A percentile compares a stretch with the other conserved stretches of the same genome.
Conservation (phyloP, 2,113 vertebrate species). For the Geococcyx californianus region DNA sequence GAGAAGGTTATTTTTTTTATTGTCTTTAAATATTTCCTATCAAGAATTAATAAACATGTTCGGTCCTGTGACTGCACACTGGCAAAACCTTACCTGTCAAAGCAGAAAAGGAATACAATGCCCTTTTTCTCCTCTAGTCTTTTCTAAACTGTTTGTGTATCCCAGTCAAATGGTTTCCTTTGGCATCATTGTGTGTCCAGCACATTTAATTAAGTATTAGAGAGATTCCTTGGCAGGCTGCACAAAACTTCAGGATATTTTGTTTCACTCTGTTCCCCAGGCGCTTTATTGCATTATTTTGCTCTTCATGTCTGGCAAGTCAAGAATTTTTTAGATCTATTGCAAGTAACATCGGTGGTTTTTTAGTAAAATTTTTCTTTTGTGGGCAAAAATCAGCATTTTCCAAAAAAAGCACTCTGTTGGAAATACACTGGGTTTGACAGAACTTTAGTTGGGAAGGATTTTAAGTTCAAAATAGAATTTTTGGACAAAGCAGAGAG, state of each 20-base stretch:
- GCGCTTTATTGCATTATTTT: background rate
- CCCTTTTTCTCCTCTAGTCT: background rate
- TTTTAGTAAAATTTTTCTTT: background rate
- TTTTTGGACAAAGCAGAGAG: background rate
- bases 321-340: background rate
- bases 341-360: background rate
- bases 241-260: background rate
- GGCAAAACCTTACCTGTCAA: background rate
- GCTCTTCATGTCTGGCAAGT: background rate
- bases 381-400: background rate
- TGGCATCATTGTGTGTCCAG: background rate
- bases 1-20: background rate
- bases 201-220: background rate
- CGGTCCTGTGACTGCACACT: fast-evolving
- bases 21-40: background rate
- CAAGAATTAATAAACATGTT: background rate
- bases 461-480: background rate
- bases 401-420: background rate
- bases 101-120: background rate
- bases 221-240: background rate
- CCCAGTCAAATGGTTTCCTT: background rate
- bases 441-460: background rate
- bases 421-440: background rate
- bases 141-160: background rate
- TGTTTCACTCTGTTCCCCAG: background rate